phyloP scores from a whole-genome alignment of 2,113 vertebrate species.

The Gyps fulvus region DNA sequence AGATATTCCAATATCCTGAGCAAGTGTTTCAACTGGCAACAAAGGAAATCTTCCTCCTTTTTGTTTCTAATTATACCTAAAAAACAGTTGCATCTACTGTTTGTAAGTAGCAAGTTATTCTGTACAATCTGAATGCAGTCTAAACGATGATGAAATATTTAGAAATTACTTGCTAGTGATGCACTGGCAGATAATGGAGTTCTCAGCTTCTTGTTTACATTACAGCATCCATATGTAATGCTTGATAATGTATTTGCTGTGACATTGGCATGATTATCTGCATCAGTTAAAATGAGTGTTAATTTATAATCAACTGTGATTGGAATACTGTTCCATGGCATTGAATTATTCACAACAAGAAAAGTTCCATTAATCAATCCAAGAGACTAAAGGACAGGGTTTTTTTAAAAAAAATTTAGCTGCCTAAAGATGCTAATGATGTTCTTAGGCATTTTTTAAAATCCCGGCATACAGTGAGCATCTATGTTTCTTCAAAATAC shows the following conservation, averaged over 20 bases:
- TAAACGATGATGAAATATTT: slow-evolving; percentile 1
- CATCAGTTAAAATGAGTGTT: slow-evolving; percentile 9
- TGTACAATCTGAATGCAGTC: neutral
- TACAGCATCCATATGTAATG: neutral
- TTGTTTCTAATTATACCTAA: neutral
- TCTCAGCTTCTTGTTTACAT: slow-evolving; percentile 23
- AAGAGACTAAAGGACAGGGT: neutral
- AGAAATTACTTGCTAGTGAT: neutral
- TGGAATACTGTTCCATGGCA: neutral
- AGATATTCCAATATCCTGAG: neutral
- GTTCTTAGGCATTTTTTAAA: neutral
- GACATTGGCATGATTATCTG: neutral
- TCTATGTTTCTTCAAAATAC: neutral
- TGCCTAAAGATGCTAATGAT: neutral
- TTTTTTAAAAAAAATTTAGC: neutral
- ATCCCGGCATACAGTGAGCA: neutral
- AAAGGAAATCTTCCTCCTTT: neutral
- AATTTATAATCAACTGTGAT: neutral
- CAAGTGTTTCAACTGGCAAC: neutral
- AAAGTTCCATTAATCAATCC: slow-evolving; percentile 14
- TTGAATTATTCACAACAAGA: slow-evolving; percentile 9
- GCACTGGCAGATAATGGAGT: neutral
- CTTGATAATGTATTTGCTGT: slow-evolving; percentile 8
- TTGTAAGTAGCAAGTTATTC: neutral
- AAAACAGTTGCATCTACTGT: neutral